These are phyloP conservation scores for Linepithema humile DNA, from an alignment of 1,140 invertebrate genomes.

Conservation along the genomic window DNA sequence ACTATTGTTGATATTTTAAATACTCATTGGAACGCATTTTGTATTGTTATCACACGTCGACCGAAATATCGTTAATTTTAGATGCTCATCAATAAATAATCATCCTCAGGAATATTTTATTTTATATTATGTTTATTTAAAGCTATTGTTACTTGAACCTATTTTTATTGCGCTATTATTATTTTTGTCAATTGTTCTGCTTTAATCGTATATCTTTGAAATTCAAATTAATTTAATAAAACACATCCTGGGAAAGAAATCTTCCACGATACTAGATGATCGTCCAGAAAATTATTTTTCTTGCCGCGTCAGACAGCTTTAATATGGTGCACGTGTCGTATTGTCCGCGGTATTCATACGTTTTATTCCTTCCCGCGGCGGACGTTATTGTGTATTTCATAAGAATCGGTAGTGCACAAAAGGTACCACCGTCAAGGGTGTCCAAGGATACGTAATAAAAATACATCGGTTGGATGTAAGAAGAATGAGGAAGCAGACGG, in stretches of 20 bases:
- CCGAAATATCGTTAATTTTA: neutral
- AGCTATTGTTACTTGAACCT: neutral
- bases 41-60: neutral
- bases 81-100: neutral
- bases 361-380: conserved; percentile 54
- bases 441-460: conserved; percentile 54
- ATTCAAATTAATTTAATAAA: conserved; percentile 45
- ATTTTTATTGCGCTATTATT: neutral
- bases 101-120: neutral
- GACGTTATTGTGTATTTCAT: conserved; percentile 52
- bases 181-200: neutral
- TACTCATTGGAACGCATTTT: conserved; percentile 5
- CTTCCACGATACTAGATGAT: neutral
- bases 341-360: conserved; percentile 50
- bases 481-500: conserved; percentile 14
- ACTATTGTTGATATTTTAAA: conserved; percentile 32
- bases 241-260: conserved; percentile 9
- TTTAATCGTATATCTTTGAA: neutral
- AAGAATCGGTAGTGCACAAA: conserved; percentile 50
- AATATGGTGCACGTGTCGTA: conserved; percentile 49
- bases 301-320: conserved; percentile 54
- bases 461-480: conserved; percentile 29
- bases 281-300: conserved; percentile 60
- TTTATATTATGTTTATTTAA: neutral
- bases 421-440: conserved; percentile 31